These are phyloP conservation scores for Leptopilina boulardi DNA, from an alignment of 1,140 invertebrate genomes.

Conservation along the genomic window DNA sequence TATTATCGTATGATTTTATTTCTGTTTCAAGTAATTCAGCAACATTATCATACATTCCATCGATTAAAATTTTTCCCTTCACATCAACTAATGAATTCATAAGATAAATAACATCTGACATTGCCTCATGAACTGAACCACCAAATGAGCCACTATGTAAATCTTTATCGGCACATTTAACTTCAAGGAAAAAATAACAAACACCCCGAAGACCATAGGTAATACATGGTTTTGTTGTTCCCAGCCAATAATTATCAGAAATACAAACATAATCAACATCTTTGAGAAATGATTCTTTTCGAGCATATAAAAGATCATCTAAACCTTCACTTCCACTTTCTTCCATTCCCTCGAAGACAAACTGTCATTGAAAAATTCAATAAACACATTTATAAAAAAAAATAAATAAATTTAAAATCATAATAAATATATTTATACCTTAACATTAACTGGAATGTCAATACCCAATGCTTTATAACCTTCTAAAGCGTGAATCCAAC, in stretches of 20 bases:
- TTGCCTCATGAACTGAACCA: constrained; percentile 92
- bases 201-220: constrained; percentile 97
- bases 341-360: constrained; percentile 99
- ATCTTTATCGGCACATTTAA: constrained; percentile 93
- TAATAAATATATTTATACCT: constrained; percentile 76
- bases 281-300: constrained; percentile 88
- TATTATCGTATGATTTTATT: constrained; percentile 86
- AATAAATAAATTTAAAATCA: neutral
- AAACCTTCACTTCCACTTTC: constrained; percentile 97
- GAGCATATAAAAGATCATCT: constrained; percentile 87
- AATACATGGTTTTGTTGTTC: constrained; percentile 96
- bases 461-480: constrained; percentile 86
- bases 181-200: constrained; percentile 93
- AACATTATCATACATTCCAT: constrained; percentile 88
- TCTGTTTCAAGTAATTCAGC: constrained; percentile 86
- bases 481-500: constrained; percentile 96
- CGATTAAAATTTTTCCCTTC: constrained; percentile 89
- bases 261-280: constrained; percentile 97
- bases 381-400: constrained; percentile 27
- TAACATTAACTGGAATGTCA: constrained; percentile 93
- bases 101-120: constrained; percentile 91
- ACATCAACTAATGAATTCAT: constrained; percentile 89
- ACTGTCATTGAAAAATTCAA: constrained; percentile 77
- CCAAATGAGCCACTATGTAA: constrained; percentile 97
- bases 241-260: constrained; percentile 99